Conservation (phyloP, 2,888 invertebrate genomes). For the Aphidius colemani region DNA sequence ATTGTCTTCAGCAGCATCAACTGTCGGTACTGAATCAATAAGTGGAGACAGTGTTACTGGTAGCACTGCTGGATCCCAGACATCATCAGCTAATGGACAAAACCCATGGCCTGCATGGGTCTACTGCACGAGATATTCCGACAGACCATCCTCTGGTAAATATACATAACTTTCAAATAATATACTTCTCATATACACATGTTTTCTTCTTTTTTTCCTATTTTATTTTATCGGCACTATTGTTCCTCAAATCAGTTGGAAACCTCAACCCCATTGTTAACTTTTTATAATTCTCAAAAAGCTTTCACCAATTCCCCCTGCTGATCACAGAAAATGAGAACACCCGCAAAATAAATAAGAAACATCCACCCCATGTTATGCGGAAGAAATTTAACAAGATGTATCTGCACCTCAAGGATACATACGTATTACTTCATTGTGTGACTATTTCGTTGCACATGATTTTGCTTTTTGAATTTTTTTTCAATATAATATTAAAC, state of each 20-base stretch:
- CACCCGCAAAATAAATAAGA: no score
- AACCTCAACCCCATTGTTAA: background rate
- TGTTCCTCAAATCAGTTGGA: background rate
- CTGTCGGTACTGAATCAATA: constrained; percentile 46
- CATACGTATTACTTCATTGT: no score
- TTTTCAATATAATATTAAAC: no score
- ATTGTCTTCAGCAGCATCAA: constrained; percentile 49
- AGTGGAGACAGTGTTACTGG: constrained; percentile 49
- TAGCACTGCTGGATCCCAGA: constrained; percentile 32
- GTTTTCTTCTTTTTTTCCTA: constrained; percentile 9
- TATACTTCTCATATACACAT: no score
- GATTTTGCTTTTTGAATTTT: no score
- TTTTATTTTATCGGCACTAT: background rate
- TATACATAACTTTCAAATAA: constrained; percentile 34
- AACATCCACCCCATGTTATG: no score
- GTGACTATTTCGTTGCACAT: no score
- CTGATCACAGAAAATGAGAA: no score
- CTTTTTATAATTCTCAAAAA: background rate
- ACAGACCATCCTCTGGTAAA: constrained; percentile 87
- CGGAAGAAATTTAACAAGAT: no score
- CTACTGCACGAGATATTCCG: constrained; percentile 95
- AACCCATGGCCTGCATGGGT: constrained; percentile 95
- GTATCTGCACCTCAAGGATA: no score
- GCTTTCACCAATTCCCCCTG: no score
- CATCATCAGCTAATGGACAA: constrained; percentile 50